Percentiles rank a stretch among this genome's conserved stretches.
These are phyloP conservation scores for Salticus scenicus DNA, from an alignment of 2,888 invertebrate species.

Conservation along the genomic window DNA sequence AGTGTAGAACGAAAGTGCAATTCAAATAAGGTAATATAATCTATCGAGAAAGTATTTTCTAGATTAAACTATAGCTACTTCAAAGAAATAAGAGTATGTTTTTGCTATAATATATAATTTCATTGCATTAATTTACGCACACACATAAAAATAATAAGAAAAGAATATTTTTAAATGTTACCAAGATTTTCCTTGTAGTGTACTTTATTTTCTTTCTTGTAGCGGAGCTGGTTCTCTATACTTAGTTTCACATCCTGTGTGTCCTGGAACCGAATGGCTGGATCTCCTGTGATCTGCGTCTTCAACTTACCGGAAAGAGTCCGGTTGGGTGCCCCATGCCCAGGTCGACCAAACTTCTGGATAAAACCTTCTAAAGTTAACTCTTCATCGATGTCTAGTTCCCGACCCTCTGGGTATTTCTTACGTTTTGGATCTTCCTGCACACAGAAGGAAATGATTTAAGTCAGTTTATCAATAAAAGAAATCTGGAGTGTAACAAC, in stretches of 20 bases:
- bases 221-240: conserved; percentile 70
- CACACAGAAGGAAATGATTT: not conserved
- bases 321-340: conserved; percentile 76
- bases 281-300: conserved; percentile 79
- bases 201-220: conserved; percentile 72
- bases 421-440: conserved; percentile 50
- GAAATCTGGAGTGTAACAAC: too few species aligned
- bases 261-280: conserved; percentile 79
- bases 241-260: conserved; percentile 68
- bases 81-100: too few species aligned
- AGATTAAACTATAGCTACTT: too few species aligned
- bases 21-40: too few species aligned
- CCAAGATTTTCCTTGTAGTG: conserved; percentile 73
- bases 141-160: too few species aligned
- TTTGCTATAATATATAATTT: too few species aligned
- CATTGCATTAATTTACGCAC: too few species aligned
- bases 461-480: too few species aligned
- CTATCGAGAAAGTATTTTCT: too few species aligned
- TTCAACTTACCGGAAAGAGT: conserved; percentile 75
- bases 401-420: conserved; percentile 44
- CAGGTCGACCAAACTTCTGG: conserved; percentile 73
- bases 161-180: too few species aligned
- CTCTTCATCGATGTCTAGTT: conserved; percentile 8
- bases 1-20: too few species aligned
- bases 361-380: conserved; percentile 45